These are phyloP conservation scores for Archaeoteleia sp. DNA, from an alignment of 2,888 invertebrate genomes.

Conservation along the genomic window DNA sequence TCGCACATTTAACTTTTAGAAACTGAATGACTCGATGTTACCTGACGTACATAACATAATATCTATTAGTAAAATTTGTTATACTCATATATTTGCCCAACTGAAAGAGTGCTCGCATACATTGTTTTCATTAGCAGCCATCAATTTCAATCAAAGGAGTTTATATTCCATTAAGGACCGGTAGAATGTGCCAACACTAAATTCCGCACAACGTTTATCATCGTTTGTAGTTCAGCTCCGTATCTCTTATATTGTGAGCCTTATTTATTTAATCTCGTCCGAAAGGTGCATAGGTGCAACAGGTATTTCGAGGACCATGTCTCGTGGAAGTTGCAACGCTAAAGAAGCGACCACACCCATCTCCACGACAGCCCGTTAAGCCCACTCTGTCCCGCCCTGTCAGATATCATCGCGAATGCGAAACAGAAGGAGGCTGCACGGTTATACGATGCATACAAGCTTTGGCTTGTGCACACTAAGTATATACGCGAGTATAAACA, in stretches of 20 bases:
- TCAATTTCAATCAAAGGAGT: constrained; percentile 49
- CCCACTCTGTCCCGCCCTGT: constrained; percentile 63
- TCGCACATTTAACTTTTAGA: too few species aligned
- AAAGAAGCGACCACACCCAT: constrained; percentile 67
- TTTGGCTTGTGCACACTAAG: constrained; percentile 23
- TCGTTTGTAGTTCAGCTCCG: constrained; percentile 44
- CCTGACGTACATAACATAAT: too few species aligned
- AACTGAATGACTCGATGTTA: too few species aligned
- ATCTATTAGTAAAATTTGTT: too few species aligned
- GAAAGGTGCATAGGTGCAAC: constrained; percentile 38
- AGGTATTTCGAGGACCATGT: constrained; percentile 55
- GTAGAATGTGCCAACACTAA: constrained; percentile 20
- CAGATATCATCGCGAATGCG: constrained; percentile 72
- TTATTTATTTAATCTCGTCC: constrained; percentile 49
- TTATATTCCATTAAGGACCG: constrained; percentile 39
- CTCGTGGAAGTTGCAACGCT: constrained; percentile 52
- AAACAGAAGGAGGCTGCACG: constrained; percentile 66
- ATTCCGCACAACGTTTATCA: constrained; percentile 50
- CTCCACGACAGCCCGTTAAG: constrained; percentile 67
- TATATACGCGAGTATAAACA: constrained; percentile 20
- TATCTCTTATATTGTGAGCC: constrained; percentile 34
- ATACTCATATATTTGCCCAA: constrained; percentile 4
- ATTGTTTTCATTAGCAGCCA: constrained; percentile 41
- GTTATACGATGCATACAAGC: constrained; percentile 33
- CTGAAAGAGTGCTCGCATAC: not conserved